phyloP scores from a whole-genome alignment of 2,797 vertebrate species.

The Pterois miles region DNA sequence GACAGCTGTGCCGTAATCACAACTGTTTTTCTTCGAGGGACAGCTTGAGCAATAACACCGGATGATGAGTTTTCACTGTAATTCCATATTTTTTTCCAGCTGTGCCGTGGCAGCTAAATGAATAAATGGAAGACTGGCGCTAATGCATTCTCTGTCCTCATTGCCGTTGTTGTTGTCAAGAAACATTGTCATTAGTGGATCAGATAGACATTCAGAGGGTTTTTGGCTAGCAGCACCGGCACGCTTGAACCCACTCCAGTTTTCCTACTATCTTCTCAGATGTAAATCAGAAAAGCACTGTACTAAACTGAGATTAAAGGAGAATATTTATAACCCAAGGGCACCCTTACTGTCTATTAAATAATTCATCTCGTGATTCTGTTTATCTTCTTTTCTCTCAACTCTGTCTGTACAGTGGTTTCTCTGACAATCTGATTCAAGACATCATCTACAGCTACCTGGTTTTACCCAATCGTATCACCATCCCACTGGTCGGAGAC shows the following conservation, averaged over 20 bases:
- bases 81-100: conserved; percentile 32
- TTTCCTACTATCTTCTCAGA: conserved; percentile 42
- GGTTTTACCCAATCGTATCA: conserved; percentile 96
- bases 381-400: conserved; percentile 39
- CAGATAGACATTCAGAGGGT: conserved; percentile 39
- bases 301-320: conserved; percentile 54
- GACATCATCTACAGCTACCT: conserved; percentile 96
- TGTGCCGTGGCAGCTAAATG: neutral
- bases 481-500: conserved; percentile 93
- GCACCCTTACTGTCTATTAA: conserved; percentile 47
- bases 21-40: conserved; percentile 1
- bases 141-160: neutral
- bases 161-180: conserved; percentile 24
- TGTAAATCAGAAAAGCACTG: conserved; percentile 38
- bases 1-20: conserved; percentile 12
- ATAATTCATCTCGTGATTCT: conserved; percentile 57
- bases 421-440: conserved; percentile 94
- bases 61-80: conserved; percentile 24
- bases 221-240: conserved; percentile 27
- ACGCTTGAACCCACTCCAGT: conserved; percentile 59
- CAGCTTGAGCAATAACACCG: neutral
- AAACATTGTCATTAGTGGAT: conserved; percentile 37
- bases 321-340: conserved; percentile 67
- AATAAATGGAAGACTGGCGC: neutral
- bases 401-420: conserved; percentile 81